A percentile compares a stretch with the other conserved stretches of the same genome.
phyloP scores from a whole-genome alignment of 2,888 invertebrate genomes.

The Salticus scenicus region DNA sequence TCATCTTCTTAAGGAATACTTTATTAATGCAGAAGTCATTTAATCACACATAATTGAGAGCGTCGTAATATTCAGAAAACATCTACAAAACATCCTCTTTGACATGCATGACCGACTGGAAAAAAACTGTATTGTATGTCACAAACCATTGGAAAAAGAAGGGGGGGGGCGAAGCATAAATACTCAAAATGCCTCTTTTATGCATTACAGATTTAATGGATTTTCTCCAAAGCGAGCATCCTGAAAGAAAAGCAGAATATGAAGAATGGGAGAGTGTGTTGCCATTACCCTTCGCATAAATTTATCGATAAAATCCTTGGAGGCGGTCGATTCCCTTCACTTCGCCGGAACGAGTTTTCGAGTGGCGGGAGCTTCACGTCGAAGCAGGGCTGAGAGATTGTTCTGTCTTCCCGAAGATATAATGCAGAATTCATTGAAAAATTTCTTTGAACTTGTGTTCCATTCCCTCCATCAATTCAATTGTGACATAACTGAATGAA shows the following conservation, averaged over 20 bases:
- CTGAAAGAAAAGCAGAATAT: not conserved
- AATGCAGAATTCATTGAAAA: not conserved
- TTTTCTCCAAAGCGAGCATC: conserved; percentile 4
- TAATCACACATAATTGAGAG: no score
- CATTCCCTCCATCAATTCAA: not conserved
- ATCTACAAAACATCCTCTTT: no score
- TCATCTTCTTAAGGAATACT: no score
- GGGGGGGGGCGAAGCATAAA: not conserved
- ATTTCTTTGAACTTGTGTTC: not conserved
- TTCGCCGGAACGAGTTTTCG: not conserved
- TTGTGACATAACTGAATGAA: not conserved
- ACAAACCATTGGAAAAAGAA: not conserved
- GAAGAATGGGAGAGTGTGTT: conserved; percentile 12
- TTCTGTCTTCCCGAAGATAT: not conserved
- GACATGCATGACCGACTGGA: no score
- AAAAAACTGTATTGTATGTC: not conserved
- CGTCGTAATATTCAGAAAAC: no score
- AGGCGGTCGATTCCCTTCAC: conserved; percentile 20
- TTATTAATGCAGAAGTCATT: no score
- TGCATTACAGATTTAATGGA: conserved; percentile 15
- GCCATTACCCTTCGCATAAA: conserved; percentile 17
- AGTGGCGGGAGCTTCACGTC: not conserved
- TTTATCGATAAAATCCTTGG: conserved; percentile 13
- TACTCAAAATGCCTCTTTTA: conserved; percentile 6
- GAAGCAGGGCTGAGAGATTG: not conserved